Conservation (phyloP, 2,113 vertebrate species). For the Myxocyprinus asiaticus region DNA sequence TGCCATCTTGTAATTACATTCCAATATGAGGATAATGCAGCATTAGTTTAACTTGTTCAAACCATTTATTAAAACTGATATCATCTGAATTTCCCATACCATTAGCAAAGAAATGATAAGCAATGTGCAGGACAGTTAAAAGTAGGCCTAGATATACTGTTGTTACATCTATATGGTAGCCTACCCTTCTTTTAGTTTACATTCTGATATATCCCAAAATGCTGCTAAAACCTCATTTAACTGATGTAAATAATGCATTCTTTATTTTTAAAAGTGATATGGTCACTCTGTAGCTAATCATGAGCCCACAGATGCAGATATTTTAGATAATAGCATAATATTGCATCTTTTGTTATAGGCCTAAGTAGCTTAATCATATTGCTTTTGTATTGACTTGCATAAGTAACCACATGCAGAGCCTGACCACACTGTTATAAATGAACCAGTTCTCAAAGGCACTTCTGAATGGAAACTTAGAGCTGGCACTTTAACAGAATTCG, state of each 20-base stretch:
- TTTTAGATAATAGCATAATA: conserved; percentile 1
- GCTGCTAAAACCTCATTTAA: too few species aligned
- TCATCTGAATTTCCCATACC: too few species aligned
- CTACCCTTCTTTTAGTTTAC: not conserved
- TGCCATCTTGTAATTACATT: too few species aligned
- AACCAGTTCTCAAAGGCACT: not conserved
- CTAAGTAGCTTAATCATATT: conserved; percentile 14
- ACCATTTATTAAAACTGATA: too few species aligned
- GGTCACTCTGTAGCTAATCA: not conserved
- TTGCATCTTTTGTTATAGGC: conserved; percentile 16
- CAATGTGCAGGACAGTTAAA: too few species aligned
- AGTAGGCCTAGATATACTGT: too few species aligned
- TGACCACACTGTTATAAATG: not conserved
- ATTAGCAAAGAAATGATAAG: too few species aligned
- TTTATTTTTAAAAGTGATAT: not conserved
- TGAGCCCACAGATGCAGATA: not conserved
- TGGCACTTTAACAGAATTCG: not conserved
- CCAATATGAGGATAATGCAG: too few species aligned
- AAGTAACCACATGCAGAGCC: conserved; percentile 15
- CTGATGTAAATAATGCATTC: too few species aligned
- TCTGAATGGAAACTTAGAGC: not conserved
- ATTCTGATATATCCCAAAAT: not conserved
- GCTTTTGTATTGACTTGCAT: not conserved
- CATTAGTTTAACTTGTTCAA: too few species aligned
- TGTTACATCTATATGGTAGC: too few species aligned